Evolutionary conservation across 2,888 invertebrate genomes (phyloP), one percentile per base, ranked within the genome.

Genomic region (Orthosia gothica): DNA sequence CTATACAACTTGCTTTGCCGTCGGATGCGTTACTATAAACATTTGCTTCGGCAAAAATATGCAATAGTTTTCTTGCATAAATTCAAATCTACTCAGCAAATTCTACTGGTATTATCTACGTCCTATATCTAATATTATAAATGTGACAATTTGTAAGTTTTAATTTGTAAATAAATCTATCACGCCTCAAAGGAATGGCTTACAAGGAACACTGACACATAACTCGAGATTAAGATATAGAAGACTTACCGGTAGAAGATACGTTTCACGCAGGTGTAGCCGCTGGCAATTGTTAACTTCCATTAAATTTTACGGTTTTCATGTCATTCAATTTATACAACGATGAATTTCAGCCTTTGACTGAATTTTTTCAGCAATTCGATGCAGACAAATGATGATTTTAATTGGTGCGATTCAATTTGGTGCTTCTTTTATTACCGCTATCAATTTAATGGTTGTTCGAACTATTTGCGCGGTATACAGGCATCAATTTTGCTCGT

Each of bases 391-490:
- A 74, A 82, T 78, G 62, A 58, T 66, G 68, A 61, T 82, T 85
- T 85, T 82, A 79, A 85, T 85, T 82, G 74, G 62, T 66, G 58
- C 63, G 54, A 70, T 82, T 82, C 70, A 75, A 75, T 79, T n/a
- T n/a, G n/a, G n/a, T n/a, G n/a, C n/a, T n/a, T n/a, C n/a, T n/a
- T n/a, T n/a, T n/a, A n/a, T n/a, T n/a, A n/a, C n/a, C n/a, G n/a
- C n/a, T n/a, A n/a, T n/a, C n/a, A n/a, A n/a, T n/a, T n/a, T n/a
- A n/a, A n/a, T n/a, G n/a, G n/a, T n/a, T n/a, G n/a, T n/a, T n/a
- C n/a, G n/a, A n/a, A n/a, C n/a, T n/a, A n/a, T n/a, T 85, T 68
- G 70, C 59, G 58, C 47, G 54, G 18, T 64, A 62, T 57, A 70
- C 55, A 59, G 55, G 47, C 72, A 85, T n/a, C n/a, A n/a, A n/a